These are phyloP conservation scores for Aporophyla nigra DNA, from an alignment of 2,888 invertebrate species.

Conservation along the genomic window DNA sequence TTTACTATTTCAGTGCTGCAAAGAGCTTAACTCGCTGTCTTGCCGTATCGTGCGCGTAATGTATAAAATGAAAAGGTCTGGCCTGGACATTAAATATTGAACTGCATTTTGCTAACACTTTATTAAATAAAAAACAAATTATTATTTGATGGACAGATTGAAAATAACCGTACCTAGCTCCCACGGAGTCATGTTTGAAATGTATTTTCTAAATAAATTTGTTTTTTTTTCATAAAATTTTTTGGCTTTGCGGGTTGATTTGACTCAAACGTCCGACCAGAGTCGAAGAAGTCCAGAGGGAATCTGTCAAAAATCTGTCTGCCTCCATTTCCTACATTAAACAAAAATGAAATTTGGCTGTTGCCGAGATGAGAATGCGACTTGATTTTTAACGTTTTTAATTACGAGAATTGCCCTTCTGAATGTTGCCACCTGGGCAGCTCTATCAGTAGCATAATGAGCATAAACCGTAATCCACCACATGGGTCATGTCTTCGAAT, in stretches of 20 bases:
- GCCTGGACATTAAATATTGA: conserved; percentile 67
- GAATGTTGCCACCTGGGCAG: too few species aligned
- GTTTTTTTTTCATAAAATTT: background rate
- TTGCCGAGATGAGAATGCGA: too few species aligned
- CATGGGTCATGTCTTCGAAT: too few species aligned
- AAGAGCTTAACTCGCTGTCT: conserved; percentile 74
- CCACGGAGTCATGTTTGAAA: background rate
- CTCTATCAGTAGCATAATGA: too few species aligned
- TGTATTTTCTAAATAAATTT: background rate
- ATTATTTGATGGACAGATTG: background rate
- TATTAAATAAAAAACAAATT: background rate
- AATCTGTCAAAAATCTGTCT: too few species aligned
- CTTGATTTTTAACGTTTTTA: too few species aligned
- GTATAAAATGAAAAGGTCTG: conserved; percentile 75
- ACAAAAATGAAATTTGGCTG: too few species aligned
- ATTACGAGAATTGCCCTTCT: too few species aligned
- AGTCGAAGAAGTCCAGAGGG: too few species aligned
- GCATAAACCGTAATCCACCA: too few species aligned
- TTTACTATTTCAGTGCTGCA: conserved; percentile 75
- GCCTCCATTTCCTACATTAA: too few species aligned
- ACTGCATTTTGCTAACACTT: conserved; percentile 15
- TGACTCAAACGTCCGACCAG: too few species aligned
- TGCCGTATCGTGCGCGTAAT: conserved; percentile 75
- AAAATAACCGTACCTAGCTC: background rate
- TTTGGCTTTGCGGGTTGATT: background rate